Percentiles rank a stretch among this genome's conserved stretches.
These are phyloP conservation scores for Cephalopachus bancanus DNA, from an alignment of 2,797 vertebrate species.

Conservation along the genomic window DNA sequence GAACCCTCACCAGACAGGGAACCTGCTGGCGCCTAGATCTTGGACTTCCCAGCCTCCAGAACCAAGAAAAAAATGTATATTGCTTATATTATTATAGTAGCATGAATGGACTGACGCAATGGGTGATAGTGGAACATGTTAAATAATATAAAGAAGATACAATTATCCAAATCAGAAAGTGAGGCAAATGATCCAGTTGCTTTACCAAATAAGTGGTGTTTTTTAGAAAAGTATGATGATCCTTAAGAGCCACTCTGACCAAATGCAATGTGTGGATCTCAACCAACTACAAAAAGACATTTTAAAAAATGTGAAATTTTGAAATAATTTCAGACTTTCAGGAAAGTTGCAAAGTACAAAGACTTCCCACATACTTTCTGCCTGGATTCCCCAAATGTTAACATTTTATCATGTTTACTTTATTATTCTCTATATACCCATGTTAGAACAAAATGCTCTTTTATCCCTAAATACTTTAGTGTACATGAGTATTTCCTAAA, in stretches of 20 bases:
- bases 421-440: not conserved
- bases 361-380: not conserved
- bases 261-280: not conserved
- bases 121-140: not conserved
- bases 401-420: not conserved
- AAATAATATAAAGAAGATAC: not conserved
- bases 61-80: not conserved
- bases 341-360: not conserved
- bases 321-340: constrained; percentile 39
- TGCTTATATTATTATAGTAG: not conserved
- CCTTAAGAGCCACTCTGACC: not conserved
- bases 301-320: not conserved
- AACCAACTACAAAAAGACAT: constrained; percentile 3
- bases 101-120: not conserved
- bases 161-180: not conserved
- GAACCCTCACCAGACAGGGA: not conserved
- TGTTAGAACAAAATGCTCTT: not conserved
- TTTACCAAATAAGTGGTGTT: not conserved
- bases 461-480: not conserved
- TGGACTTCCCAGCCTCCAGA: not conserved
- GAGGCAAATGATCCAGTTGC: not conserved
- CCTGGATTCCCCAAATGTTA: not conserved
- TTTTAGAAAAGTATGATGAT: not conserved
- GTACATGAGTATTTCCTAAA: not conserved
- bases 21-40: not conserved